Evolutionary conservation across 1,140 invertebrate genomes (phyloP), one percentile per base, ranked within the genome.

Genomic region (Eubasilissa regina): DNA sequence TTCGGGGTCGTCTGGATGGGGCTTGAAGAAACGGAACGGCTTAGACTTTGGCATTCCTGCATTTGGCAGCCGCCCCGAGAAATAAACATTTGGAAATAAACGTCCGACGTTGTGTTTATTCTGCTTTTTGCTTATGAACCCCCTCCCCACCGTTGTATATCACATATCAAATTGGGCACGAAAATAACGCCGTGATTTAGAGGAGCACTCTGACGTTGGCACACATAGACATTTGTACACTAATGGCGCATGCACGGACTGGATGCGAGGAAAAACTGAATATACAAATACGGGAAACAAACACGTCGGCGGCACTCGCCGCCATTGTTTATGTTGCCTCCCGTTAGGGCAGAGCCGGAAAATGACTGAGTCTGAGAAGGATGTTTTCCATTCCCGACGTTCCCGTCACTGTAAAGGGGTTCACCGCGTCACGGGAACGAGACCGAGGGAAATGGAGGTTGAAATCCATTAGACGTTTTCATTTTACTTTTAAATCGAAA

Each of bases 91-190:
- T 66, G 43, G 60, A 77, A 75, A 81, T 78, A 81, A 81, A 78
- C 80, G 75, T 81, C 80, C 48, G 56, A 56, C 56, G 80, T 77
- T 77, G 75, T 81, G 80, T 77, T 81, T 74, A 77, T 74, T 77
- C 75, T 13, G 80, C 56, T 74, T 66, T 77, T 77, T 73, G 79
- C 80, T 77, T 81, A 81, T 77, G 75, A 81, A 60, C 75, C 55
- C 64, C 73, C 66, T 43, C 56, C 45, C 51, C 73, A 62, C 55
- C 45, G 75, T 77, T 80, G 68, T 83, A 83, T 83, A 83, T 83
- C 81, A 80, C 81, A 80, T 79, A 80, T 83, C 81, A 83, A 83
- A 83, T 83, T 83, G 81, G 81, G 81, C 81, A 80, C 79, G 73
- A 83, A 78, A 83, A 80, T 80, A 82, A 80, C 81, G 79, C 79